Base-by-base conservation (phyloP, 2,888 invertebrate species). In the Xestia ashworthii region DNA sequence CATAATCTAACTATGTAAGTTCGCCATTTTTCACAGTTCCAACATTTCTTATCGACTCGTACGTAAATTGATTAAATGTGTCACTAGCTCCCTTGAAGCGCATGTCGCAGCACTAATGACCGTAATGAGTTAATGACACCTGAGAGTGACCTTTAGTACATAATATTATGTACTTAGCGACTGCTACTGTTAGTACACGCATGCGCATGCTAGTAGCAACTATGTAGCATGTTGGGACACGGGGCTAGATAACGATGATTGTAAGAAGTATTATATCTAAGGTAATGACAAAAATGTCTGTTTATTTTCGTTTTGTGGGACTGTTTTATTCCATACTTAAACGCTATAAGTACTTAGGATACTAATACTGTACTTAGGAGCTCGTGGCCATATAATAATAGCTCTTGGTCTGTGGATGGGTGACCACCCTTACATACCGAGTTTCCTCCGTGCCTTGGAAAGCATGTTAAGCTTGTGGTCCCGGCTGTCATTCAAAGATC, bases 81-180 rank as follows among this genome's bases (percentile, higher is more conserved):
- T 74, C 3, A 77, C 62, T 71, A 14, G 4, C 14, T 48, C 6
- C 22, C 38, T 41, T 50, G 69, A 71, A 74, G 69, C 44, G 32
- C 62, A 66, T 74, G 74, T 70, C 50, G 1, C 48, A 11, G 11
- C 25, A 55, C 60, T 83, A 72, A 83, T 83, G 66, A 70, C 71
- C 6, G 32, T 74, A 86, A 78, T 44, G n/a, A 65, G 44, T 65
- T 25, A 44, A 65, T 74, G 48, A 68, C 67, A 68, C 55, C n/a
- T 64, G 55, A 60, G 48, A 38, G 53, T 74, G 71, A 83, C 83
- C 78, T 83, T 83, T 82, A 72, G 60, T 65, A 16, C 58, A 46
- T 16, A 32, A 16, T 16, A 6, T 14, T 16, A 6, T 14, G 41
- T 65, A 44, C 65, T 65, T 65, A 22, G 65, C 65, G 44, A 44